Evolutionary conservation across 2,113 vertebrate species (phyloP).

Genomic region (Neomonachus schauinslandi): DNA sequence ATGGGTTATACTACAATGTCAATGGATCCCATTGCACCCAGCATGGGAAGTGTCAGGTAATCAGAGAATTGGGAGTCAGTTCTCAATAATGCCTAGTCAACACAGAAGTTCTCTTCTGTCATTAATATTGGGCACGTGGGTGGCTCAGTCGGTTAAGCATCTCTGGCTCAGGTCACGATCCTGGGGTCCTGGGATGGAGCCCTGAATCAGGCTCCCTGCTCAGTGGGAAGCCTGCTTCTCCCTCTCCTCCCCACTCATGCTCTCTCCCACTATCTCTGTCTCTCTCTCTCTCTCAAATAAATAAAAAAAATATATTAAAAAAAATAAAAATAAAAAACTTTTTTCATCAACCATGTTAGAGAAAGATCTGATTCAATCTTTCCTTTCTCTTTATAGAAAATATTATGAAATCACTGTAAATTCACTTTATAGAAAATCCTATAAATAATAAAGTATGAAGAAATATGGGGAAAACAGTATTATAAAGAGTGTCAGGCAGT

Average conservation of each 20-base stretch:
- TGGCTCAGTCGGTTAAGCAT: not conserved
- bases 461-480: not conserved
- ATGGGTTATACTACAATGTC: not conserved
- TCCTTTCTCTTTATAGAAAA: not conserved
- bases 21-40: not conserved
- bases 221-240: not conserved
- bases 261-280: too few species aligned
- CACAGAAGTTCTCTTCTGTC: not conserved
- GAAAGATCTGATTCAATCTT: not conserved
- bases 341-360: not conserved
- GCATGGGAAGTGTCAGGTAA: not conserved
- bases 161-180: not conserved
- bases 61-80: not conserved
- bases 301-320: not conserved
- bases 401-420: not conserved
- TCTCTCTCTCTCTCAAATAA: too few species aligned
- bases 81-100: slow-evolving; percentile 2
- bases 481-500: not conserved
- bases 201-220: not conserved
- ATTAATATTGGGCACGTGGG: not conserved
- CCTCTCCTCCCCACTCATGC: not conserved
- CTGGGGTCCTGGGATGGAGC: not conserved
- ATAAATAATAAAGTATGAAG: not conserved
- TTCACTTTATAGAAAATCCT: not conserved
- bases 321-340: not conserved